phyloP scores from a whole-genome alignment of 2,797 vertebrate genomes.

The Geotrypetes seraphini region DNA sequence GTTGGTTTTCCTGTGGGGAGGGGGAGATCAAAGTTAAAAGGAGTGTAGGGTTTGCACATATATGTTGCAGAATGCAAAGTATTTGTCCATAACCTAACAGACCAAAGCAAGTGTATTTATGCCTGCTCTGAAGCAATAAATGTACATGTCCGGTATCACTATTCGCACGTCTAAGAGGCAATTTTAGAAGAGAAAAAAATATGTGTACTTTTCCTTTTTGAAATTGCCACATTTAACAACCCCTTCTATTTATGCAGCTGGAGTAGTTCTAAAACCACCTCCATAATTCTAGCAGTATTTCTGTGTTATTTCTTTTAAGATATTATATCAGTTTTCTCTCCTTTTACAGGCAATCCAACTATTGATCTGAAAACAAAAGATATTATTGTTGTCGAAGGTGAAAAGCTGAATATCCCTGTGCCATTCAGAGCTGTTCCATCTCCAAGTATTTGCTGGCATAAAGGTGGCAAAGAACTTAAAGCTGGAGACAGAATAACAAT shows the following conservation, averaged over 20 bases:
- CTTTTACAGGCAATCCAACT: conserved; percentile 72
- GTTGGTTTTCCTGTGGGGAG: no score
- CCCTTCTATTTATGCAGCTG: no score
- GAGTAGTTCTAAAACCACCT: no score
- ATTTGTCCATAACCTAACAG: no score
- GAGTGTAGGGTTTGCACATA: no score
- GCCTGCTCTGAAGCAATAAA: no score
- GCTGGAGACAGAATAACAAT: conserved; percentile 71
- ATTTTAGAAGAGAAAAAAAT: not conserved
- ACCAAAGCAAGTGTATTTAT: no score
- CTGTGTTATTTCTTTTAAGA: not conserved
- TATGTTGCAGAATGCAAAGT: no score
- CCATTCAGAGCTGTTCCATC: conserved; percentile 84
- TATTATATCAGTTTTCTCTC: not conserved
- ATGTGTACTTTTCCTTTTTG: not conserved
- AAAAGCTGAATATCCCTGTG: conserved; percentile 83
- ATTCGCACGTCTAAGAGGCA: no score
- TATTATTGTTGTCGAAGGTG: conserved; percentile 83
- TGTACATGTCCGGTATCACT: no score
- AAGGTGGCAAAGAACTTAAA: conserved; percentile 88
- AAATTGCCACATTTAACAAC: not conserved
- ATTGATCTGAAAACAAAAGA: conserved; percentile 85
- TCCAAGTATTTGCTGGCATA: conserved; percentile 88
- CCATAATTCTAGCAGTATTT: not conserved
- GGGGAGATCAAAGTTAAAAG: no score